Base-by-base conservation (phyloP, 92 coral and sea anemone species). In the Phymanthus crucifer region DNA sequence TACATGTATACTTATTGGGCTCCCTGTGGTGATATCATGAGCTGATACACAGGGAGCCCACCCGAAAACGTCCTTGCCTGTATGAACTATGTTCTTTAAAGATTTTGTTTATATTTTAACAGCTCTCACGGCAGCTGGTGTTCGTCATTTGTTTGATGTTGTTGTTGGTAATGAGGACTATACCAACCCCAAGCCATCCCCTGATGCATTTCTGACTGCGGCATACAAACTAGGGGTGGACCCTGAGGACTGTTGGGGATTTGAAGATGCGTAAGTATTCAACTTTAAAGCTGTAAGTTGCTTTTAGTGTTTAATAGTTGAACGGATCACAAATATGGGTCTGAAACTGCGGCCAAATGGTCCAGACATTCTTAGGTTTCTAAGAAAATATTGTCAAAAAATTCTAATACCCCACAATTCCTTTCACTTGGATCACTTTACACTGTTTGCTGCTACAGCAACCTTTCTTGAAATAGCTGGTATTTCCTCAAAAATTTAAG, bases 81-180 rank as follows among this genome's bases (percentile, higher is more conserved):
- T 50, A 14, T 50, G 57, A 50, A 50, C 4, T 21, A 50, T 17
- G 57, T 3, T 50, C 46, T 32, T n/a, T 21, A 7, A n/a, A 19
- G 12, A 16, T 64, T 36, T 76, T 21, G 24, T 70, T 26, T 43
- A 52, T 33, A 6, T 6, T 37, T 45, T 36, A 21, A 16, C 80
- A 94, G 98, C 90, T 36, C 47, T 94, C 68, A 84, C 90, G 72
- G 89, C 74, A n/a, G 90, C 97, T 29, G 98, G 97, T 17, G 78
- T 92, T 18, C 90, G 88, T 27, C 85, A 94, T 68, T 74, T 94
- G 76, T 94, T 94, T 73, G 94, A 94, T 81, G 95, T 85, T 66
- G 73, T 94, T 66, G 86, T 94, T 79, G 98, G 98, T 38, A 94
- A 94, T 72, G 98, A 94, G 79, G 98, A 94, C 58, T 94, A 94